phyloP scores from a whole-genome alignment of 2,113 vertebrate genomes.

The Mus spicilegus region DNA sequence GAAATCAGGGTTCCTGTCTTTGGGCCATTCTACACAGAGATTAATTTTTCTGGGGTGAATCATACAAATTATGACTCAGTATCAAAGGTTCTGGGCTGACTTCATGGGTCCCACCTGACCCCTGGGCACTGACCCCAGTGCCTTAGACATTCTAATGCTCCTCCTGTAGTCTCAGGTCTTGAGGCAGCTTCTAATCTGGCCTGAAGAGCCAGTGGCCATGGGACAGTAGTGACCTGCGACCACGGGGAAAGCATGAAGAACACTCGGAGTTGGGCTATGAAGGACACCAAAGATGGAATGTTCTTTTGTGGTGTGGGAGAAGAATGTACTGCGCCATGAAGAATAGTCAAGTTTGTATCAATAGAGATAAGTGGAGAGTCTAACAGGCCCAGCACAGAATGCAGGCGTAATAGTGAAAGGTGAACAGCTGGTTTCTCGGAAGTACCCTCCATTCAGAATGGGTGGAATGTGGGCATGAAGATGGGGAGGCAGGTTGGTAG shows the following conservation, averaged over 20 bases:
- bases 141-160: no score
- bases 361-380: neutral
- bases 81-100: neutral
- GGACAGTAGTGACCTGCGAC: neutral
- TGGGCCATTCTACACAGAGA: neutral
- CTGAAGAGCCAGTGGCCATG: neutral
- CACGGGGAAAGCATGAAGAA: neutral
- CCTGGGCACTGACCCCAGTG: neutral
- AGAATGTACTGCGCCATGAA: neutral
- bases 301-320: neutral
- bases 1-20: neutral
- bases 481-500: neutral
- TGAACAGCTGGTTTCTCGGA: neutral
- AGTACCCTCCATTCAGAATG: neutral
- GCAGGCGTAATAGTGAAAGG: neutral
- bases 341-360: neutral
- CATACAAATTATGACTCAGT: neutral
- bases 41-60: neutral
- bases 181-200: neutral
- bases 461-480: neutral
- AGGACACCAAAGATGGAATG: neutral
- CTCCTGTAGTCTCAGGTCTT: neutral
- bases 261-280: rapidly evolving
- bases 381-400: neutral
- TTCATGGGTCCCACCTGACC: neutral